These are phyloP conservation scores for Craniophora ligustri DNA, from an alignment of 2,888 invertebrate genomes.

Conservation along the genomic window DNA sequence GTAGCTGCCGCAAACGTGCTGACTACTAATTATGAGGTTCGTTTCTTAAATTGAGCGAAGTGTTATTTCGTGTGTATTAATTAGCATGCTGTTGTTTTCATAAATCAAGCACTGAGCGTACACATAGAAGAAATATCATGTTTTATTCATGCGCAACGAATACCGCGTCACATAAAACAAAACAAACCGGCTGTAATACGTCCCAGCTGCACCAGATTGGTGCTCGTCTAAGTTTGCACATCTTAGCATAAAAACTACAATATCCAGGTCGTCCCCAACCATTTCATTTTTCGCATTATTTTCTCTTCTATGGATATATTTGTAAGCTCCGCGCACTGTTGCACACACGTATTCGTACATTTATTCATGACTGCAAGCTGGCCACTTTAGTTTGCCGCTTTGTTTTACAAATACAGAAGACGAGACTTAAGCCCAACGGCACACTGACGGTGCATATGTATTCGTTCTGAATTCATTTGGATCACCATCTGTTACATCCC, in stretches of 20 bases:
- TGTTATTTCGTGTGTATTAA: no score
- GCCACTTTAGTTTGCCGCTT: slow-evolving; percentile 61
- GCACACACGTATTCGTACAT: slow-evolving; percentile 67
- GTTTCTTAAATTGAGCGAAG: no score
- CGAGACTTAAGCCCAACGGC: slow-evolving; percentile 53
- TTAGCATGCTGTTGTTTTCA: no score
- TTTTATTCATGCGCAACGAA: neutral
- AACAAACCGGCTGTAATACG: slow-evolving; percentile 43
- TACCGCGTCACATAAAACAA: slow-evolving; percentile 19
- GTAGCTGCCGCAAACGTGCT: no score
- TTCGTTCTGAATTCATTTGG: slow-evolving; percentile 45
- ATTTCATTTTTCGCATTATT: slow-evolving; percentile 71
- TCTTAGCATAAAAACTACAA: slow-evolving; percentile 46
- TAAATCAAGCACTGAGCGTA: no score
- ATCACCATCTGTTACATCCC: slow-evolving; percentile 47
- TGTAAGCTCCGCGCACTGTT: slow-evolving; percentile 58
- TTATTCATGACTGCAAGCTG: slow-evolving; percentile 68
- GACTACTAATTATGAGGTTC: no score
- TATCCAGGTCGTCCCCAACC: slow-evolving; percentile 63
- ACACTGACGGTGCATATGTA: slow-evolving; percentile 43
- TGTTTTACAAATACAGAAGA: slow-evolving; percentile 65
- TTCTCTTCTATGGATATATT: slow-evolving; percentile 66
- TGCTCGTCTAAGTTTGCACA: slow-evolving; percentile 43
- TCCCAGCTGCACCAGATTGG: slow-evolving; percentile 52
- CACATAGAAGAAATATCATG: neutral